A percentile compares a stretch with the other conserved stretches of the same genome.
Evolutionary conservation across 1,140 invertebrate genomes (phyloP).

Genomic region (Drosophila subobscura): DNA sequence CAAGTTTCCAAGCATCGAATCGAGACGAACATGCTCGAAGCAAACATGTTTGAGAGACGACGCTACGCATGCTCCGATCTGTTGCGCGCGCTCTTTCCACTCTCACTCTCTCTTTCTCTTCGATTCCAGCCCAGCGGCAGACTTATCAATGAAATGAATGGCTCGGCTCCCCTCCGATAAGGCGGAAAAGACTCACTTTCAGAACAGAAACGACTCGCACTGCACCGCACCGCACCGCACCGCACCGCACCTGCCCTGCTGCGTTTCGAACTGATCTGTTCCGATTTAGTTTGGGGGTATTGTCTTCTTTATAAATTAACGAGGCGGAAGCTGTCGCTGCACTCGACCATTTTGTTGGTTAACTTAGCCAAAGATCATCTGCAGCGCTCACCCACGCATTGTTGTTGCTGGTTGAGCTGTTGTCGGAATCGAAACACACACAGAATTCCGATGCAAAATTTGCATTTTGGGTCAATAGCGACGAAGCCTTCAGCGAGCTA

Average conservation of each 20-base stretch:
- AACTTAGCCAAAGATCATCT: slow-evolving; percentile 1
- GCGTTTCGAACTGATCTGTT: neutral
- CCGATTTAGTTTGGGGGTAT: no score
- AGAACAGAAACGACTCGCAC: no score
- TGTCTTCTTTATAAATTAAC: no score
- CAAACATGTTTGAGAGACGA: slow-evolving; percentile 24
- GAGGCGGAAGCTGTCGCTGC: slow-evolving; percentile 16
- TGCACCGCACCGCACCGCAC: no score
- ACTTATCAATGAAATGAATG: slow-evolving; percentile 1
- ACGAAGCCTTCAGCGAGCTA: slow-evolving; percentile 23
- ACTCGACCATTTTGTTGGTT: neutral
- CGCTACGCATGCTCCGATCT: no score
- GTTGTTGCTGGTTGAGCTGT: slow-evolving; percentile 20
- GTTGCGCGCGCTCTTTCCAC: slow-evolving; percentile 3
- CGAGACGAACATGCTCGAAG: slow-evolving; percentile 1
- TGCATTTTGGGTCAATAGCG: slow-evolving; percentile 65
- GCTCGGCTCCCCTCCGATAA: no score
- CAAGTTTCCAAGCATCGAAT: slow-evolving; percentile 15
- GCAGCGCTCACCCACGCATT: neutral
- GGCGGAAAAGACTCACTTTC: no score
- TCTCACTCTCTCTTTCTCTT: slow-evolving; percentile 48
- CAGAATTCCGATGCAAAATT: slow-evolving; percentile 40
- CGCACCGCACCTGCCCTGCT: neutral
- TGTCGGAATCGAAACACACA: slow-evolving; percentile 40
- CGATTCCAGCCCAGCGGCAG: neutral